Evolutionary conservation across 2,888 invertebrate genomes (phyloP).

Genomic region (Volucella zonaria): DNA sequence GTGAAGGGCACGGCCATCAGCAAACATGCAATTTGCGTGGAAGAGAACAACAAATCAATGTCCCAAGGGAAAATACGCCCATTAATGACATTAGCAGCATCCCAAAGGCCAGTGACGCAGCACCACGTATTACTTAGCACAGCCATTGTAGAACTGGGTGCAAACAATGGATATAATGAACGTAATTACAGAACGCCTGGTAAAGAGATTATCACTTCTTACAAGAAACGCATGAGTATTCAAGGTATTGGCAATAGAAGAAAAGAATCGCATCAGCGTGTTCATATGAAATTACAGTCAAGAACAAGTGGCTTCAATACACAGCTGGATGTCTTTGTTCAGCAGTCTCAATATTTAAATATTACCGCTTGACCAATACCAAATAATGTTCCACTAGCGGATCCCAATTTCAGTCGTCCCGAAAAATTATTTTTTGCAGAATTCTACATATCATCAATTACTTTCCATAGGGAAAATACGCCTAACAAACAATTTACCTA

Average conservation of each 20-base stretch:
- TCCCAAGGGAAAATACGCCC: too few species aligned
- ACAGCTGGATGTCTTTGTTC: conserved; percentile 15
- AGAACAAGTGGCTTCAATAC: neutral
- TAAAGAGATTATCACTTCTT: conserved; percentile 24
- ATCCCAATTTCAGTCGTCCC: neutral
- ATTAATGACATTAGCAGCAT: neutral
- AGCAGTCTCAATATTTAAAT: conserved; percentile 12
- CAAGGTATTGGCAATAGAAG: conserved; percentile 17
- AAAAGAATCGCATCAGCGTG: conserved; percentile 4
- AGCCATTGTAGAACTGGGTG: too few species aligned
- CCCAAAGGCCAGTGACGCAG: neutral
- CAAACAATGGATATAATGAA: neutral
- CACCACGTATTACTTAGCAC: neutral
- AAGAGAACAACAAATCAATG: neutral
- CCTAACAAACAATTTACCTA: too few species aligned
- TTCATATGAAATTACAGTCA: conserved; percentile 14
- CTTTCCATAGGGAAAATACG: conserved; percentile 24
- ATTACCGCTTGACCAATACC: conserved; percentile 37
- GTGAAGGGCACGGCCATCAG: neutral
- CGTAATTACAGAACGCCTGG: conserved; percentile 23
- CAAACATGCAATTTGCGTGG: conserved; percentile 3
- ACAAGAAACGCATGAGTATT: conserved; percentile 16
- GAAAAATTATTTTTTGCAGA: conserved; percentile 38
- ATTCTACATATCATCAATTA: conserved; percentile 33
- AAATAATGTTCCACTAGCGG: neutral